Conservation (phyloP, 2,888 invertebrate species). For the Acutogordius australiensis region DNA sequence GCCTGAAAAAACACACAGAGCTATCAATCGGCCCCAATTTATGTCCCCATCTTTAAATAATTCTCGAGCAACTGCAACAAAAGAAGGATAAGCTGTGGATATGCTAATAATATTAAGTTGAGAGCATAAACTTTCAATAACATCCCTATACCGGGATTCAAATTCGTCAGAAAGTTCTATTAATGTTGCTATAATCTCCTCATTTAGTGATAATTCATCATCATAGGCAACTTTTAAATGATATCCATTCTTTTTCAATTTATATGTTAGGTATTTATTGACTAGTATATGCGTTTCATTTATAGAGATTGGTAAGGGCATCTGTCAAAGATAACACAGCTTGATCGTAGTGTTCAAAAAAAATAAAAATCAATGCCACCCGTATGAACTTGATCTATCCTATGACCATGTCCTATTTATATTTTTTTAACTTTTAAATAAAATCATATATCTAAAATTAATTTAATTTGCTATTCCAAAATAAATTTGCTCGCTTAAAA, state of each 20-base stretch:
- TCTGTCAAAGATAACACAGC: too few species aligned
- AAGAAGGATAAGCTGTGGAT: conserved; percentile 3
- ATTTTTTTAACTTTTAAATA: too few species aligned
- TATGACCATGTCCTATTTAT: too few species aligned
- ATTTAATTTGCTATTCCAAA: too few species aligned
- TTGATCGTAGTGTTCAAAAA: too few species aligned
- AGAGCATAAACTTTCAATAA: neutral
- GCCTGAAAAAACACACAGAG: conserved; percentile 8
- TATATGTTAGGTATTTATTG: neutral
- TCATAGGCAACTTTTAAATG: neutral
- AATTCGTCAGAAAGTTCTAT: conserved; percentile 8
- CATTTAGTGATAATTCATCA: neutral
- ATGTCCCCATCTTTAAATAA: conserved; percentile 7
- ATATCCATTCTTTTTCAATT: conserved; percentile 10
- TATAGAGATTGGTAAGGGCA: neutral
- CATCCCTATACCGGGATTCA: neutral
- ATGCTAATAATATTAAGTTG: conserved; percentile 3
- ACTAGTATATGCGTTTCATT: conserved; percentile 4
- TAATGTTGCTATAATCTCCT: neutral
- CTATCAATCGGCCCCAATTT: conserved; percentile 3
- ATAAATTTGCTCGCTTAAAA: too few species aligned
- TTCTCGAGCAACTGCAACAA: conserved; percentile 10
- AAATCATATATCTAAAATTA: too few species aligned
- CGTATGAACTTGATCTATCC: too few species aligned
- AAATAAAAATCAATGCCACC: too few species aligned